Evolutionary conservation across 2,888 invertebrate genomes (phyloP).

Genomic region (Protula sp.): DNA sequence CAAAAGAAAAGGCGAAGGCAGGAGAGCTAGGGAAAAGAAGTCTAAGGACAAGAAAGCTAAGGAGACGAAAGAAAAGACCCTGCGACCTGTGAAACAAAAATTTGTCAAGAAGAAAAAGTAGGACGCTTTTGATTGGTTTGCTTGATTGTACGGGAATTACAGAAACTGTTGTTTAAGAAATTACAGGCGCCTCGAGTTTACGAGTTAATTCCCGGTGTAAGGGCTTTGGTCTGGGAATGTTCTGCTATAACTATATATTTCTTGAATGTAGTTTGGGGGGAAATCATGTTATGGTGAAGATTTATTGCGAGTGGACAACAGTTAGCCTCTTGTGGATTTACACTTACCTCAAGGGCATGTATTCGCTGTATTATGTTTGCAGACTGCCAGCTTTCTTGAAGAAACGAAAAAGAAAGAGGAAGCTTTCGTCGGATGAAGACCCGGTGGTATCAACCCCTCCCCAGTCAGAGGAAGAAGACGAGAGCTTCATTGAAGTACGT

Average conservation of each 20-base stretch:
- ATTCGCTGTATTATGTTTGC: constrained; percentile 12
- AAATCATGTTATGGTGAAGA: too few relatives aligned
- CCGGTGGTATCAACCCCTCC: constrained; percentile 9
- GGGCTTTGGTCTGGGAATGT: too few relatives aligned
- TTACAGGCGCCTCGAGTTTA: too few relatives aligned
- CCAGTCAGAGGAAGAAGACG: constrained; percentile 13
- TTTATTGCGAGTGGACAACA: too few relatives aligned
- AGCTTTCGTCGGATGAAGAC: constrained; percentile 33
- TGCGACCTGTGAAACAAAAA: constrained; percentile 4
- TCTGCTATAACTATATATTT: neutral
- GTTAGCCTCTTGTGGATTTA: too few relatives aligned
- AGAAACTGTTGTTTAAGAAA: too few relatives aligned
- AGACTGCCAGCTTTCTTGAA: constrained; percentile 48
- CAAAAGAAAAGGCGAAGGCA: constrained; percentile 6
- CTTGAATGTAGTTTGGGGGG: too few relatives aligned
- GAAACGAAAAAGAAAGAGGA: constrained; percentile 35
- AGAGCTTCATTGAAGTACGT: constrained; percentile 7
- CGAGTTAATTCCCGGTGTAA: too few relatives aligned
- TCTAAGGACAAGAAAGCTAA: constrained; percentile 24
- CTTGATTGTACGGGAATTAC: neutral
- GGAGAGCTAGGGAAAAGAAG: constrained; percentile 12
- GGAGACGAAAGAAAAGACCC: constrained; percentile 17
- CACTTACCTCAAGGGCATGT: too few relatives aligned
- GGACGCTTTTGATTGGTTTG: neutral
- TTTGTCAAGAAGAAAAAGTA: constrained; percentile 31